These are phyloP conservation scores for Noctua comes DNA, from an alignment of 2,888 invertebrate species.

Conservation along the genomic window DNA sequence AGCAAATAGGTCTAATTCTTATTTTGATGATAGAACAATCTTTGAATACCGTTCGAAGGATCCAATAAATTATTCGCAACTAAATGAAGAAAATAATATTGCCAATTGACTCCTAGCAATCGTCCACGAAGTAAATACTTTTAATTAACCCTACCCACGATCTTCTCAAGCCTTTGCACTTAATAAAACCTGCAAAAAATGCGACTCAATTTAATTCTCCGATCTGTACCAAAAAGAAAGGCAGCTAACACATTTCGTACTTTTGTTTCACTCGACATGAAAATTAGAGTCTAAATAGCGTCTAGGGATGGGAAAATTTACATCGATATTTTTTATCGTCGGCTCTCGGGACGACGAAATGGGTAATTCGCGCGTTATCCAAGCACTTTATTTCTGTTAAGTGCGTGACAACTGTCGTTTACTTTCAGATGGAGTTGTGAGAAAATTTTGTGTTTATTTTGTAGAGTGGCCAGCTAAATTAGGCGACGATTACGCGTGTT, in stretches of 20 bases:
- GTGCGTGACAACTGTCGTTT: constrained; percentile 78
- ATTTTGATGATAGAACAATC: neutral
- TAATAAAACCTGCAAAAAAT: constrained; percentile 18
- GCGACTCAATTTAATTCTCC: constrained; percentile 41
- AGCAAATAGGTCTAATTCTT: neutral
- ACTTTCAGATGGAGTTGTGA: constrained; percentile 74
- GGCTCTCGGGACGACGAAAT: constrained; percentile 62
- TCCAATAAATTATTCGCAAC: neutral
- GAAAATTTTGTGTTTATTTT: constrained; percentile 69
- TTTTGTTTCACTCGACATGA: constrained; percentile 60
- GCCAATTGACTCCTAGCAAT: constrained; percentile 16
- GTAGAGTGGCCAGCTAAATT: constrained; percentile 65
- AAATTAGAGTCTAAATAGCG: constrained; percentile 64
- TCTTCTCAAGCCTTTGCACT: constrained; percentile 20
- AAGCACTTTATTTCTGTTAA: constrained; percentile 70
- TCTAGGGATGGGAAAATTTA: constrained; percentile 68
- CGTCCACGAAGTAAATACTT: constrained; percentile 20
- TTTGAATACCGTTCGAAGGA: neutral
- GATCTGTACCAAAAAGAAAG: constrained; percentile 46
- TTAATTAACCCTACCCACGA: constrained; percentile 40
- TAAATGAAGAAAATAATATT: constrained; percentile 22
- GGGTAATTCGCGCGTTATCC: constrained; percentile 72
- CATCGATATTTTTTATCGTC: constrained; percentile 72
- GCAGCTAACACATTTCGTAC: constrained; percentile 41
- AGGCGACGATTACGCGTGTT: constrained; percentile 67